Evolutionary conservation across 2,113 vertebrate genomes (phyloP), one percentile per base, ranked within the genome.

Genomic region (Perca schrenkii): DNA sequence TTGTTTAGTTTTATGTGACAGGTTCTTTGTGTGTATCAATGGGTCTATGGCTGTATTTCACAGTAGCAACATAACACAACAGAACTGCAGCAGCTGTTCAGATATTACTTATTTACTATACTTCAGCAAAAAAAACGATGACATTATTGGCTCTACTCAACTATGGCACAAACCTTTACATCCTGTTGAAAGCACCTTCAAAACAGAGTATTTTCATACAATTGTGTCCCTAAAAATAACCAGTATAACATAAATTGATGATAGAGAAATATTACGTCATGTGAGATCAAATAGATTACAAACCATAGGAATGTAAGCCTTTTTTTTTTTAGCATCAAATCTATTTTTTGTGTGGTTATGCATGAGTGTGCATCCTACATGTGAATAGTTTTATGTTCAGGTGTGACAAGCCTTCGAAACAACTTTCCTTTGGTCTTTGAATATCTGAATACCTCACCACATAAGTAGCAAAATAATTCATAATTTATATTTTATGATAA

Each of bases 1-100:
- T 82, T 89, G 85, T 83, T 89, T 91, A 84, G 69, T 86, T 88
- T 54, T 85, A 47, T 88, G 72, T 86, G 83, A 88, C 87, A 85
- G 86, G 80, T 86, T 85, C 79, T 87, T 91, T 90, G 80, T 89
- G 84, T 50, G 47, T 58, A 61, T 84, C 73, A 62, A 72, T 77
- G 84, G 60, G 83, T 86, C 73, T 54, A 49, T 34, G 54, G 71
- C 82, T 86, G 83, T n/a, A 80, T 79, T 82, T 82, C 79, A 86
- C 80, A 65, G 85, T 75, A 63, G 71, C 78, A 83, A 82, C 84
- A 73, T 70, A 74, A 76, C 75, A 83, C 84, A 83, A 62, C 77
- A 80, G 63, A 74, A 73, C 52, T 54, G 67, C 74, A 53, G 80
- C 62, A 70, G 79, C 66, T 75, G 73, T 74, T 88, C 72, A 47